A percentile compares a stretch with the other conserved stretches of the same genome.
phyloP scores from a whole-genome alignment of 2,113 vertebrate species.

The Entosphenus tridentatus region DNA sequence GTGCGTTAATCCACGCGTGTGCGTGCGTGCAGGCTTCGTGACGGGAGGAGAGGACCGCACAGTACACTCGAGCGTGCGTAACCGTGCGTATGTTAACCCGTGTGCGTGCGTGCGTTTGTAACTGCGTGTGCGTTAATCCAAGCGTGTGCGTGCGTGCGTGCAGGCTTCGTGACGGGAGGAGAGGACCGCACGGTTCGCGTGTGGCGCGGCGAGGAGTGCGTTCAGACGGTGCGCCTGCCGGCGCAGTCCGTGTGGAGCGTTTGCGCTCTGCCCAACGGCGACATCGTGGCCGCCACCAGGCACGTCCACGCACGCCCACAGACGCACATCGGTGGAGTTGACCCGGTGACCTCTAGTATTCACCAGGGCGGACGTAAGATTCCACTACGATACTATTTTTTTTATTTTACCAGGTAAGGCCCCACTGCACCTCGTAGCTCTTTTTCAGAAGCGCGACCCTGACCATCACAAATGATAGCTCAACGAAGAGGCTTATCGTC shows the following conservation, averaged over 20 bases:
- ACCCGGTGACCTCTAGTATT: neutral
- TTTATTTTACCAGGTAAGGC: too few species aligned
- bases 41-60: conserved; percentile 76
- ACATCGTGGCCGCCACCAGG: conserved; percentile 76
- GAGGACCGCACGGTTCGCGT: conserved; percentile 72
- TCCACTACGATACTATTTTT: too few species aligned
- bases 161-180: conserved; percentile 77
- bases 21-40: conserved; percentile 32
- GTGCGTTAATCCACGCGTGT: too few species aligned
- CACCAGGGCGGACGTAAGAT: too few species aligned
- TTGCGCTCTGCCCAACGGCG: conserved; percentile 64
- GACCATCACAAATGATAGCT: too few species aligned
- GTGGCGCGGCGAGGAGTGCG: conserved; percentile 59
- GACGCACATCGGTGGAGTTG: too few species aligned
- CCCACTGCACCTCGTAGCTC: too few species aligned
- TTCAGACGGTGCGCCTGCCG: conserved; percentile 68
- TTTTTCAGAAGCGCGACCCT: too few species aligned
- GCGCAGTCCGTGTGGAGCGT: conserved; percentile 94
- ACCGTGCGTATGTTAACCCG: too few species aligned
- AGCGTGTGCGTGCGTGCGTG: conserved; percentile 9
- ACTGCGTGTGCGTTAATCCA: too few species aligned
- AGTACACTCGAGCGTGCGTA: conserved; percentile 38
- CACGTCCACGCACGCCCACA: conserved; percentile 17
- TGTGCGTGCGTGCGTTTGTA: too few species aligned
- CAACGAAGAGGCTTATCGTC: too few species aligned